Evolutionary conservation across 2,888 invertebrate species (phyloP).

Genomic region (Scaptomyza caliginosa): DNA sequence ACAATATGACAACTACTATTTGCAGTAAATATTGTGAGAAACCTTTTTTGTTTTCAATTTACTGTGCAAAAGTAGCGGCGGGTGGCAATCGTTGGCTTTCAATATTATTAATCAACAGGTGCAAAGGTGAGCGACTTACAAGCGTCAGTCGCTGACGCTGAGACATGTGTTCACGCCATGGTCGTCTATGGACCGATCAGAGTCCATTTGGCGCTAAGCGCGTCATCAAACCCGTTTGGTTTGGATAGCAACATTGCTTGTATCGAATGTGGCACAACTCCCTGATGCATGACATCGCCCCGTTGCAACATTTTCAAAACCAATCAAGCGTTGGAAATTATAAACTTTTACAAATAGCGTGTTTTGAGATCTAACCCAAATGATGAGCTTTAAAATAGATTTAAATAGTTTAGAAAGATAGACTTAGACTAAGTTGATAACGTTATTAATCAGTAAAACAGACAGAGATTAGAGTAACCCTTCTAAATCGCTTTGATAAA

Average conservation of each 20-base stretch:
- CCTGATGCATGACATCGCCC: conserved; percentile 30
- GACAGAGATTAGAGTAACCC: no score
- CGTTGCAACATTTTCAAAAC: conserved; percentile 50
- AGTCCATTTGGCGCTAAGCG: conserved; percentile 11
- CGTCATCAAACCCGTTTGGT: conserved; percentile 37
- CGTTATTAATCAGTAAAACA: background rate
- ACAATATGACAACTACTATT: background rate
- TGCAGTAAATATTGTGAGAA: background rate
- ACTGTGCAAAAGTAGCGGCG: background rate
- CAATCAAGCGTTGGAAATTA: conserved; percentile 31
- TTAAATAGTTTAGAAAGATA: background rate
- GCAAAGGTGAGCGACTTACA: conserved; percentile 29
- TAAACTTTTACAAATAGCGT: background rate
- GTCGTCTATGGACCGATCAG: conserved; percentile 10
- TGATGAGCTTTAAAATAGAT: background rate
- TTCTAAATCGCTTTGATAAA: no score
- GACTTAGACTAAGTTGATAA: background rate
- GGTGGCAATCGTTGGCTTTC: conserved; percentile 11
- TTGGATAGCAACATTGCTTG: conserved; percentile 11
- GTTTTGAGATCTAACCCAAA: background rate
- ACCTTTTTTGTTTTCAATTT: conserved; percentile 1
- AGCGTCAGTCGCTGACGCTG: conserved; percentile 8
- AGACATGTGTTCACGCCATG: background rate
- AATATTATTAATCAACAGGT: conserved; percentile 37
- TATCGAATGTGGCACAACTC: conserved; percentile 38